These are phyloP conservation scores for Saccostrea glomerata DNA, from an alignment of 1,140 invertebrate species.

Conservation along the genomic window DNA sequence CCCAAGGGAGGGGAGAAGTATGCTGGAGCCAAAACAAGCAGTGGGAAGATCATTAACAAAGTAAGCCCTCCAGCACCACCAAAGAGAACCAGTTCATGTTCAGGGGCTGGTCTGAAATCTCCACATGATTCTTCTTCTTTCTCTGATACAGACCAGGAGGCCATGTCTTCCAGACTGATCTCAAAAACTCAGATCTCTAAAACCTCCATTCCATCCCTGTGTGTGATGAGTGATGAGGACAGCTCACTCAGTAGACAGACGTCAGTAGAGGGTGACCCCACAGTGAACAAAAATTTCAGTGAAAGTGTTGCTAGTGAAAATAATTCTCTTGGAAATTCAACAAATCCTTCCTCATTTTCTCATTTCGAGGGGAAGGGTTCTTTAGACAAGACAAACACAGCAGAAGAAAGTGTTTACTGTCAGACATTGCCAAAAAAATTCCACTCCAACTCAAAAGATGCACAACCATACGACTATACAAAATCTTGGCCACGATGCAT, in stretches of 20 bases:
- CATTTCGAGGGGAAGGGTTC: conserved; percentile 33
- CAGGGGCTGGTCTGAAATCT: conserved; percentile 38
- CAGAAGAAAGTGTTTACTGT: conserved; percentile 48
- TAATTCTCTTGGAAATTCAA: conserved; percentile 7
- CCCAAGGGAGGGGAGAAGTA: conserved; percentile 56
- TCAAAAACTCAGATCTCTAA: conserved; percentile 58
- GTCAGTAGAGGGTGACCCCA: conserved; percentile 23
- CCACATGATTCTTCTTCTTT: conserved; percentile 65
- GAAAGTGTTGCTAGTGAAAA: conserved; percentile 26
- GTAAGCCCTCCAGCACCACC: conserved; percentile 66
- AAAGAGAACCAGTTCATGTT: conserved; percentile 56
- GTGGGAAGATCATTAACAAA: conserved; percentile 60
- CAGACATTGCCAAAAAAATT: conserved; percentile 44
- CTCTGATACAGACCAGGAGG: conserved; percentile 73
- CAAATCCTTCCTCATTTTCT: not conserved
- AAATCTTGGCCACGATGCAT: conserved; percentile 72
- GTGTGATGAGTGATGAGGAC: conserved; percentile 55
- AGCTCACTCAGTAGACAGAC: conserved; percentile 36
- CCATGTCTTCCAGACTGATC: conserved; percentile 64
- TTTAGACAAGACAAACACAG: not conserved
- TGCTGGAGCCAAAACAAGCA: conserved; percentile 54
- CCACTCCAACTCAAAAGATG: conserved; percentile 40
- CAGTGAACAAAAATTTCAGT: not conserved
- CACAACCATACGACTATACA: conserved; percentile 55
- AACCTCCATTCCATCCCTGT: conserved; percentile 49